Base-by-base conservation (phyloP, 2,113 vertebrate genomes). In the Cranoglanis bouderius region DNA sequence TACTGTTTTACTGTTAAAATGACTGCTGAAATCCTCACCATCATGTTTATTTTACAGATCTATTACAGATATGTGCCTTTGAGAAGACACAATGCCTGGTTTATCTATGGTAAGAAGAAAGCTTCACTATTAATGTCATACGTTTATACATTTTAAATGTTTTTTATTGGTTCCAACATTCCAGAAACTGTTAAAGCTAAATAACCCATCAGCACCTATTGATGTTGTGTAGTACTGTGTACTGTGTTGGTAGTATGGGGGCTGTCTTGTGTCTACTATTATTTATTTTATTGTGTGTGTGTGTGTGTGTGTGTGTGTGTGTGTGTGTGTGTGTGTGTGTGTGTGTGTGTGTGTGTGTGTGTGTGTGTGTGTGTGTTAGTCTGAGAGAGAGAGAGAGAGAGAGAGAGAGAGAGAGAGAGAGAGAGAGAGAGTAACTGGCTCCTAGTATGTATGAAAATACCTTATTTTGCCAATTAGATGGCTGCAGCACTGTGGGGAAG, bases 381-480 rank as follows among this genome's bases (percentile, higher is more conserved):
- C 1, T 77, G 46, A 49, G 43, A 46, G 43, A 46, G 40, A 43
- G 40, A 43, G 40, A 43, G 43, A 43, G 8, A 49, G 46, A 49
- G 46, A 49, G 46, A 49, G 6, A 46, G 46, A 46, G 46, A 46
- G 46, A 46, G 46, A 46, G 6, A 7, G 6, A 7, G 46, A 49
- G 46, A 49, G 46, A 70, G 65, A 70, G 35, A 74, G 19, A 2
- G n/a, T 75, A 40, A 55, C 72, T 67, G 75, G 40, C 32, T 43
- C 40, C 40, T 40, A 53, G 75, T 80, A 67, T 86, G 70, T 92
- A 90, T 91, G 87, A 88, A 91, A 91, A 89, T 89, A 61, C 72
- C 87, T 88, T 80, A 82, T 83, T 90, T 85, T 53, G 70, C 91
- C 91, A 90, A 90, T 93, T 91, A 92, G 87, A 80, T 19, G n/a